Percentiles rank a stretch among this genome's conserved stretches.
Evolutionary conservation across 2,888 invertebrate genomes (phyloP).

Genomic region (Perdita meconis): DNA sequence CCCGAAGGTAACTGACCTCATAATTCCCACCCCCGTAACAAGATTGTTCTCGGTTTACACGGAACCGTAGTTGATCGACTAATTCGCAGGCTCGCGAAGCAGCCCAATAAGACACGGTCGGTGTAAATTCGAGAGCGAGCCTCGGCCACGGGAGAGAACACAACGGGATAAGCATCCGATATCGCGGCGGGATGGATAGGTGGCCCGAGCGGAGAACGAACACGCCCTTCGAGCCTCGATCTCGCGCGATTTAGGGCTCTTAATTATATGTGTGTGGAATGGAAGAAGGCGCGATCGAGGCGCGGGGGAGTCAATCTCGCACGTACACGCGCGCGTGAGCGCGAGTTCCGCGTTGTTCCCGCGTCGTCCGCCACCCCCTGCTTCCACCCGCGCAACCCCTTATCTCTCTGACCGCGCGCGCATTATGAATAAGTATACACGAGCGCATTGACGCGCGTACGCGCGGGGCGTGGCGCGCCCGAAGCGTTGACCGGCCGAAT

Average conservation of each 20-base stretch:
- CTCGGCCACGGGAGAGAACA: constrained; percentile 39
- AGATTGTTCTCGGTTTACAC: constrained; percentile 27
- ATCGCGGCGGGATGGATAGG: constrained; percentile 72
- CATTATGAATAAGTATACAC: constrained; percentile 80
- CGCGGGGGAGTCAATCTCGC: constrained; percentile 73
- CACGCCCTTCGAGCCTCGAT: constrained; percentile 79
- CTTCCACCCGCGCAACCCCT: constrained; percentile 46
- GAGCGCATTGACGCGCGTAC: constrained; percentile 74
- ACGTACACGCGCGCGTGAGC: constrained; percentile 27
- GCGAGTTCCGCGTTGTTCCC: constrained; percentile 12
- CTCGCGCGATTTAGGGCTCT: constrained; percentile 82
- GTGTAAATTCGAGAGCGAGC: constrained; percentile 61
- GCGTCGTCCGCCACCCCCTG: constrained; percentile 27
- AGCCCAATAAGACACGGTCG: constrained; percentile 46
- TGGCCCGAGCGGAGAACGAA: constrained; percentile 65
- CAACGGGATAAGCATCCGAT: constrained; percentile 67
- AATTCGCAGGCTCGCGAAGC: constrained; percentile 43
- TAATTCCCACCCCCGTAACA: background rate
- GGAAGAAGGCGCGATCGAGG: constrained; percentile 72
- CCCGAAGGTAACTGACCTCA: background rate
- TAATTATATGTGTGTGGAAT: constrained; percentile 81
- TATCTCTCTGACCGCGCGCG: constrained; percentile 56
- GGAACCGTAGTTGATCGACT: constrained; percentile 36
- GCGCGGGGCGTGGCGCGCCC: constrained; percentile 78
- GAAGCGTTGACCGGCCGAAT: constrained; percentile 74